These are phyloP conservation scores for Apamea crenata DNA, from an alignment of 2,888 invertebrate genomes.

Conservation along the genomic window DNA sequence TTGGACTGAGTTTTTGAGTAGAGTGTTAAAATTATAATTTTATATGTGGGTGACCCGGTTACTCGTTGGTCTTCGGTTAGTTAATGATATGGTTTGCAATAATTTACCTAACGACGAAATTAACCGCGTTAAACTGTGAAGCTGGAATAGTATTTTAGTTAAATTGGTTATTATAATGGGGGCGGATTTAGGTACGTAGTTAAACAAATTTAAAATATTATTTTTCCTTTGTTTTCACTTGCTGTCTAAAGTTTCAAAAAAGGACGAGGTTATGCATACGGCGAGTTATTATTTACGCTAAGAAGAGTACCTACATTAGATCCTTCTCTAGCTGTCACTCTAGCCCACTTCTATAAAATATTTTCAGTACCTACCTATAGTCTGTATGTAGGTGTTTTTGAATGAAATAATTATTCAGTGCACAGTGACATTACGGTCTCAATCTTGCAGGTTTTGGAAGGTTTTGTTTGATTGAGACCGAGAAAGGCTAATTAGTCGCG, in stretches of 20 bases:
- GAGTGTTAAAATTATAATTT: constrained; percentile 34
- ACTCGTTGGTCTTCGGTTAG: constrained; percentile 18
- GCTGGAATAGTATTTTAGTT: constrained; percentile 1
- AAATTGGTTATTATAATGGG: background rate
- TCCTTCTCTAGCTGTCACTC: no score
- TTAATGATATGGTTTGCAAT: constrained; percentile 26
- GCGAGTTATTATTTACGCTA: no score
- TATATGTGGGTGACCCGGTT: constrained; percentile 58
- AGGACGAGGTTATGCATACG: no score
- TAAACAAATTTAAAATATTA: background rate
- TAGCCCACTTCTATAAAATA: no score
- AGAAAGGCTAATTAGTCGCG: no score
- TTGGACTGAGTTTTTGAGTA: constrained; percentile 39
- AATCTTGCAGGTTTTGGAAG: no score
- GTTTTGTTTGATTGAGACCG: no score
- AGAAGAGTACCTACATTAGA: no score
- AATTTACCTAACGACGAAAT: constrained; percentile 20
- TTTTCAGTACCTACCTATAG: no score
- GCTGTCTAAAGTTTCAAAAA: background rate
- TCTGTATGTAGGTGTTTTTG: no score
- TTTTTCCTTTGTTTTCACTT: background rate
- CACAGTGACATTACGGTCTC: no score
- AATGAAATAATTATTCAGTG: no score
- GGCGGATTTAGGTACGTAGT: background rate
- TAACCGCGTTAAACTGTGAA: constrained; percentile 16